Conservation (phyloP, 2,113 vertebrate genomes). For the Pseudopodoces humilis region DNA sequence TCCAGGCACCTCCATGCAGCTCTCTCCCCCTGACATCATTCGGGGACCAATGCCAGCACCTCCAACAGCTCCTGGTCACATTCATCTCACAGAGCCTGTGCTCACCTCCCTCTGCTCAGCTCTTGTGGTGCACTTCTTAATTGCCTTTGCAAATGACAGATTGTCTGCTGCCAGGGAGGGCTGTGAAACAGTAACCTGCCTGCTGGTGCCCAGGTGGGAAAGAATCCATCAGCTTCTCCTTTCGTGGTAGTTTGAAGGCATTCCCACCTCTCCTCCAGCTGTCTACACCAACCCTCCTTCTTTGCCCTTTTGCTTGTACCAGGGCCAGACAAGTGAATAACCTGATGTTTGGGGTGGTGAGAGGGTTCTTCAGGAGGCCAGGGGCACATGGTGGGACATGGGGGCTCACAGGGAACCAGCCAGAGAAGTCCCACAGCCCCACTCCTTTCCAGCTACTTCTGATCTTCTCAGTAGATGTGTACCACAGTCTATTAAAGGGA, state of each 20-base stretch:
- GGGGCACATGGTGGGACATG: rapidly evolving
- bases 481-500: neutral
- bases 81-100: neutral
- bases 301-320: neutral
- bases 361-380: neutral
- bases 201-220: neutral
- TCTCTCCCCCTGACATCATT: neutral
- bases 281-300: neutral
- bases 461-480: neutral
- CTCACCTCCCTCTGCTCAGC: neutral
- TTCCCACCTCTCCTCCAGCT: neutral
- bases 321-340: neutral
- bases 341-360: neutral
- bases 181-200: neutral
- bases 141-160: neutral
- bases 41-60: neutral
- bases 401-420: neutral
- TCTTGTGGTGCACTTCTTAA: neutral
- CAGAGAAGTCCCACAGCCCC: neutral
- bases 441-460: neutral
- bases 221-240: neutral
- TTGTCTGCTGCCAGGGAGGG: neutral
- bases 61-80: neutral
- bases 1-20: neutral
- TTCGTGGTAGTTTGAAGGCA: neutral